phyloP scores from a whole-genome alignment of 2,888 invertebrate species.

The Hyles lineata region DNA sequence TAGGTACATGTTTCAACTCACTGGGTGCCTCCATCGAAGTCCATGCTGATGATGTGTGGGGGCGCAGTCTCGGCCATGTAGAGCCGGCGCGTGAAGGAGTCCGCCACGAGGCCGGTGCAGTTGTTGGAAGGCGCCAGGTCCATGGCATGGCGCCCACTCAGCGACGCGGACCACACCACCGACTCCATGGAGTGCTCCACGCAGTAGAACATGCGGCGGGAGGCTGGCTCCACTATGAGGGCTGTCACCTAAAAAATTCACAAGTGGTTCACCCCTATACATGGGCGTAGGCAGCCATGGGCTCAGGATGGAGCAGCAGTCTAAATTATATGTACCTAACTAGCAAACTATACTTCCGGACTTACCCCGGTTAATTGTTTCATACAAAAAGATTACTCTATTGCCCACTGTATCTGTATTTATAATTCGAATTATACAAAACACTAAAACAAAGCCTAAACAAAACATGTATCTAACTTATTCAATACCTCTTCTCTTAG shows the following conservation, averaged over 20 bases:
- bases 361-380: no score
- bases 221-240: slow-evolving; percentile 87
- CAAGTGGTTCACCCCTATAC: neutral
- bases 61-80: slow-evolving; percentile 90
- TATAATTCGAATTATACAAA: no score
- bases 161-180: slow-evolving; percentile 78
- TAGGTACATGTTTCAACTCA: no score
- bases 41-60: slow-evolving; percentile 70
- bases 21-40: slow-evolving; percentile 66
- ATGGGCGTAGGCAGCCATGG: no score
- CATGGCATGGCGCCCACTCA: slow-evolving; percentile 79
- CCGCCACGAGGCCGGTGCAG: slow-evolving; percentile 77
- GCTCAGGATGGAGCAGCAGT: no score
- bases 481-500: no score
- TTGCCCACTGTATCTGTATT: no score
- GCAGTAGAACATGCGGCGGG: slow-evolving; percentile 86
- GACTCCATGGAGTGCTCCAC: slow-evolving; percentile 72
- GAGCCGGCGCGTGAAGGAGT: slow-evolving; percentile 83
- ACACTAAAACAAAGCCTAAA: no score
- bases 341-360: no score
- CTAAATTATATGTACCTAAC: no score
- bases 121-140: slow-evolving; percentile 66
- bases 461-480: no score
- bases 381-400: no score
- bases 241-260: slow-evolving; percentile 77